Conservation (phyloP, 2,113 vertebrate species). For the Salminus brasiliensis region DNA sequence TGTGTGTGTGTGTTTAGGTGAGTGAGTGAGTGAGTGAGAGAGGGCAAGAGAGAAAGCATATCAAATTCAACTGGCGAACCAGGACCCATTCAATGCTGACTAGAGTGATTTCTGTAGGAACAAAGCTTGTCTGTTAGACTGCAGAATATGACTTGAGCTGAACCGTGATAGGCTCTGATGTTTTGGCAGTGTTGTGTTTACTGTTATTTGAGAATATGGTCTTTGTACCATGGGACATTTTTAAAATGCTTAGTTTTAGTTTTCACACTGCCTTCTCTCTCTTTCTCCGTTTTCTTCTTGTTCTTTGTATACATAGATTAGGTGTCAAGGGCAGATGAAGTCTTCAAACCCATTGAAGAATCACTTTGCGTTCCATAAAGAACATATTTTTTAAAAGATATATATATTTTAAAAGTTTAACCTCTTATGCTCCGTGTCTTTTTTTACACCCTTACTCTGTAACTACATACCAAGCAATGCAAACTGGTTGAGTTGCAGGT, state of each 20-base stretch:
- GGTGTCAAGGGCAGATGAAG: background rate
- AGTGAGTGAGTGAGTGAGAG: background rate
- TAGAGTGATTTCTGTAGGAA: slow-evolving; percentile 12
- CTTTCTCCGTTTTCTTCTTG: no score
- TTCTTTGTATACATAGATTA: slow-evolving; percentile 29
- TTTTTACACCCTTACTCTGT: no score
- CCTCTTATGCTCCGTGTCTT: no score
- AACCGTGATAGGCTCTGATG: slow-evolving; percentile 19
- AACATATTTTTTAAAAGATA: no score
- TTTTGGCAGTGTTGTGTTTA: slow-evolving; percentile 36
- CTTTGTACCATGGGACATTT: slow-evolving; percentile 35
- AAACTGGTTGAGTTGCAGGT: no score
- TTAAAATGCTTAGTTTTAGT: slow-evolving; percentile 26
- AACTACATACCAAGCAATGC: no score
- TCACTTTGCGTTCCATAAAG: no score
- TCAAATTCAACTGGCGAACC: slow-evolving; percentile 33
- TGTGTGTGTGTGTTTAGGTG: slow-evolving; percentile 28
- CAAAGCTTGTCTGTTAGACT: slow-evolving; percentile 41
- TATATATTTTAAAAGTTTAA: no score
- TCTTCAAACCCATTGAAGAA: no score
- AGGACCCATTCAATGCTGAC: slow-evolving; percentile 10
- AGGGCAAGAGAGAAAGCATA: background rate
- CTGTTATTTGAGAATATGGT: slow-evolving; percentile 34
- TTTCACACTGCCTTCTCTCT: slow-evolving; percentile 14
- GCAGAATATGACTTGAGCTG: slow-evolving; percentile 27